Conservation (phyloP, 2,113 vertebrate genomes). For the Jacana jacana region DNA sequence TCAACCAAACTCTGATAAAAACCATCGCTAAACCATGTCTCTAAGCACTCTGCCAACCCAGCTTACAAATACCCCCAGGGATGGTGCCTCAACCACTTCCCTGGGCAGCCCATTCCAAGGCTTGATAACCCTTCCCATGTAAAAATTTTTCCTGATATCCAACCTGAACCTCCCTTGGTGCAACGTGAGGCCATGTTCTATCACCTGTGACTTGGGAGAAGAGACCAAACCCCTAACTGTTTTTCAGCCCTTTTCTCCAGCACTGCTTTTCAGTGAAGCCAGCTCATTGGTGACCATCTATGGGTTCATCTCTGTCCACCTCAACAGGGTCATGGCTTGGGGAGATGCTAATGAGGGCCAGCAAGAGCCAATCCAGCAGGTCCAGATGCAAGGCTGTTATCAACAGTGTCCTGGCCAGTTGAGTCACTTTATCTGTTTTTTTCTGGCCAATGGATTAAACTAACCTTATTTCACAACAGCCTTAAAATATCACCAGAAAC, state of each 20-base stretch:
- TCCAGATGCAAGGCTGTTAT: background rate
- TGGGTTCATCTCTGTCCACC: background rate
- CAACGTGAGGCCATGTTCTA: too few species aligned
- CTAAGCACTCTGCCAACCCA: too few species aligned
- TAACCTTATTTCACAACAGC: background rate
- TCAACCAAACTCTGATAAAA: too few species aligned
- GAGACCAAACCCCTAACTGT: too few species aligned
- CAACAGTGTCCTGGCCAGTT: background rate
- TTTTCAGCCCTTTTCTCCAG: background rate
- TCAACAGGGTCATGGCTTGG: background rate
- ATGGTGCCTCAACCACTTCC: too few species aligned
- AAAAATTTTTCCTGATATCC: too few species aligned
- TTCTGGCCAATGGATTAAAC: background rate
- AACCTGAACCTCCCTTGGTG: too few species aligned
- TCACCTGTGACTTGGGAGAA: too few species aligned
- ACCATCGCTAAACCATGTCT: too few species aligned
- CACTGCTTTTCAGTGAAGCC: background rate
- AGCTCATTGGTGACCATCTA: background rate
- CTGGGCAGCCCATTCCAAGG: too few species aligned
- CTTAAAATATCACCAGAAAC: background rate
- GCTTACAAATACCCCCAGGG: too few species aligned
- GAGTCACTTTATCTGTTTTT: background rate
- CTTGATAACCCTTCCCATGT: too few species aligned
- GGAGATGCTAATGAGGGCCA: background rate
- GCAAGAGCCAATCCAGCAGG: background rate